phyloP scores from a whole-genome alignment of 2,797 vertebrate genomes.

The Rhinogobio ventralis region DNA sequence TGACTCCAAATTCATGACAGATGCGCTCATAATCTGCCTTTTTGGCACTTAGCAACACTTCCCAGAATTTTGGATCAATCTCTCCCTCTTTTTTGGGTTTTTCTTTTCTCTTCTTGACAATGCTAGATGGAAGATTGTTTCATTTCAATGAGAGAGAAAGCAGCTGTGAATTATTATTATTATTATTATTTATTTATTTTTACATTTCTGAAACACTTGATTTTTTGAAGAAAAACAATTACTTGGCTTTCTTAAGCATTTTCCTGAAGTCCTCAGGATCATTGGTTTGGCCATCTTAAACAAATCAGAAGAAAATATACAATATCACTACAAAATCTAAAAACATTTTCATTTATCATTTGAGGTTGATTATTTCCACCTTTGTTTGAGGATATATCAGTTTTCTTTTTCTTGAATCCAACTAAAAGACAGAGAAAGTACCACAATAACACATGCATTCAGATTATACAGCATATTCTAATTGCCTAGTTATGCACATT shows the following conservation, averaged over 20 bases:
- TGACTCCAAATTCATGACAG: conserved; percentile 88
- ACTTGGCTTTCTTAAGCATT: conserved; percentile 84
- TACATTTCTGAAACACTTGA: not conserved
- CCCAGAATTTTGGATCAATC: conserved; percentile 85
- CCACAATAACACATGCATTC: not conserved
- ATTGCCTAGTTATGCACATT: not conserved
- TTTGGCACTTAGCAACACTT: conserved; percentile 83
- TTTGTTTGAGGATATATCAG: conserved; percentile 57
- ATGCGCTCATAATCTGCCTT: conserved; percentile 89
- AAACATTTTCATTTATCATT: not conserved
- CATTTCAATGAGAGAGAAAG: not conserved
- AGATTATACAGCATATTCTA: not conserved
- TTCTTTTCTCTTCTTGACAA: conserved; percentile 69
- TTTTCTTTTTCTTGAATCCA: conserved; percentile 77
- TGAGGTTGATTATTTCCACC: not conserved
- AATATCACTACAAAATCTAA: not conserved
- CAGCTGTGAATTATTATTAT: not conserved
- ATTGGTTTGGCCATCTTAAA: conserved; percentile 60
- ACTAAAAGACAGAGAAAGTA: conserved; percentile 69
- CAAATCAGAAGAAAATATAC: conserved; percentile 1
- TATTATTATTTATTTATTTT: too few relatives aligned
- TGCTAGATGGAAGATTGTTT: conserved; percentile 58
- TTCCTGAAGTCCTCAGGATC: conserved; percentile 79
- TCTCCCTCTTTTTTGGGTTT: conserved; percentile 76
- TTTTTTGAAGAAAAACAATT: not conserved